These are phyloP conservation scores for Engraulis encrasicolus DNA, from an alignment of 2,113 vertebrate species.

Conservation along the genomic window DNA sequence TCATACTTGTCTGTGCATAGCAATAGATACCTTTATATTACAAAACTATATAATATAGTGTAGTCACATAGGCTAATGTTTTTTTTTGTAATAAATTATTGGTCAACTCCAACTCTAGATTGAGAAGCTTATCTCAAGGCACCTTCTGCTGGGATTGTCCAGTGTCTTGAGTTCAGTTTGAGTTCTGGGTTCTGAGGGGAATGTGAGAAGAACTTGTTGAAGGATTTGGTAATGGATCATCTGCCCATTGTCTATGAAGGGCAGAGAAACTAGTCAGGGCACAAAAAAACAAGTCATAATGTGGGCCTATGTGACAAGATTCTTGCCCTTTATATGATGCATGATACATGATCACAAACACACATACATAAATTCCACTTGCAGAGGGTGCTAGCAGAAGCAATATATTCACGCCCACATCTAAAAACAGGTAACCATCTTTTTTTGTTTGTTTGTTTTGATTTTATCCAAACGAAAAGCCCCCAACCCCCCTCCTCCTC, in stretches of 20 bases:
- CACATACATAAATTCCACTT: background rate
- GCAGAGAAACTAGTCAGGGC: background rate
- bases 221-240: no score
- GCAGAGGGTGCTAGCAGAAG: background rate
- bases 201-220: background rate
- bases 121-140: background rate
- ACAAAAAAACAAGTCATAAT: background rate
- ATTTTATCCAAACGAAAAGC: no score
- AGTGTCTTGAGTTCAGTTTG: slow-evolving; percentile 9
- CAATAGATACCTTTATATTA: background rate
- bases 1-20: background rate
- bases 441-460: no score
- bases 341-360: background rate
- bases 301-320: background rate
- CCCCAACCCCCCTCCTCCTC: background rate
- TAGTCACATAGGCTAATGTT: slow-evolving; percentile 10
- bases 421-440: background rate
- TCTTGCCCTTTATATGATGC: background rate
- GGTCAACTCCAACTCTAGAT: slow-evolving; percentile 12
- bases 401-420: background rate
- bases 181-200: background rate
- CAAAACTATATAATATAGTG: background rate
- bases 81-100: slow-evolving; percentile 20
- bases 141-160: background rate
- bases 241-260: background rate